These are phyloP conservation scores for Catajapyx aquilonaris DNA, from an alignment of 1,140 invertebrate genomes.

Conservation along the genomic window DNA sequence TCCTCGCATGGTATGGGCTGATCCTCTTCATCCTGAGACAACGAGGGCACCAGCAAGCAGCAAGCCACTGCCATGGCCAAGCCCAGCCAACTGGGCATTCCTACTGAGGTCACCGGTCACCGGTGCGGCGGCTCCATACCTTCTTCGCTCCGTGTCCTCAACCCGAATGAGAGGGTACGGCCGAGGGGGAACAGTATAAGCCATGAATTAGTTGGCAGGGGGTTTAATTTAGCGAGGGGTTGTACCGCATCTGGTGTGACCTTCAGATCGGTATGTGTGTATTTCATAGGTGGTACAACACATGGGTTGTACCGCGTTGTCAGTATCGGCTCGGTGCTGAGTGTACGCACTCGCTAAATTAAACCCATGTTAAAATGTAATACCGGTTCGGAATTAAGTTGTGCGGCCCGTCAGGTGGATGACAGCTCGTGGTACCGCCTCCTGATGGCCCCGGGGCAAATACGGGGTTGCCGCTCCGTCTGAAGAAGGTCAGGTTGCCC, in stretches of 20 bases:
- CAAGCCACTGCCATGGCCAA: too few relatives aligned
- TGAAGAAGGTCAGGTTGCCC: too few relatives aligned
- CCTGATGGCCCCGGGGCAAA: too few relatives aligned
- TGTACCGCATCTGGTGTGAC: background rate
- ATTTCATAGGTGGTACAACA: background rate
- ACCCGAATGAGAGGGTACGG: background rate
- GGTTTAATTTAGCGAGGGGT: background rate
- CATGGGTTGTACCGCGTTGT: background rate
- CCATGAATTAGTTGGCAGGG: background rate
- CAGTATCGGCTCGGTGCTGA: background rate
- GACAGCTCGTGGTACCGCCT: background rate
- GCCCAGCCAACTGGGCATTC: too few relatives aligned
- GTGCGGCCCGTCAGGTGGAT: background rate
- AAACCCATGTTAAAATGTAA: background rate
- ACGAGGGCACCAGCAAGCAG: too few relatives aligned
- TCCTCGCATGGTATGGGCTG: conserved; percentile 33
- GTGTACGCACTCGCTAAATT: background rate
- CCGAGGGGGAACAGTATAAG: background rate
- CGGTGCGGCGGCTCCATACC: too few relatives aligned
- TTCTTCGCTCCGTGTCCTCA: too few relatives aligned
- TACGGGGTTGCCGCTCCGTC: too few relatives aligned
- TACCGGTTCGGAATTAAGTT: background rate
- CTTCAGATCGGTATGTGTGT: background rate
- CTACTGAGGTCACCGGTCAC: too few relatives aligned
- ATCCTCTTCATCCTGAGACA: background rate